Conservation (phyloP, 2,797 vertebrate species). For the Esox lucius region DNA sequence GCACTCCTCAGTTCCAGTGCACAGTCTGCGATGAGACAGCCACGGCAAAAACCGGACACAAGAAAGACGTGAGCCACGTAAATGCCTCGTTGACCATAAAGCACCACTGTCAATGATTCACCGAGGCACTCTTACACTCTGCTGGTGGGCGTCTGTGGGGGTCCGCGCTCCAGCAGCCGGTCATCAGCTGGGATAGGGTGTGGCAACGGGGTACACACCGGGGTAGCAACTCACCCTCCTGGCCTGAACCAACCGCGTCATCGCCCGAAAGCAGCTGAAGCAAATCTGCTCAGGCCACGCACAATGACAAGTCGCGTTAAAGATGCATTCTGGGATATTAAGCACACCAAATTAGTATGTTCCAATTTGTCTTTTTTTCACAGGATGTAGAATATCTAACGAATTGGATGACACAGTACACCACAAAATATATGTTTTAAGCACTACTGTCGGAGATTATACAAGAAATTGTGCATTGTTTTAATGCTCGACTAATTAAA, state of each 20-base stretch:
- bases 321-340: not conserved
- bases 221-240: not conserved
- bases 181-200: not conserved
- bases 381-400: too few species aligned
- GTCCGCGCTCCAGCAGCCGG: not conserved
- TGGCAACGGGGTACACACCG: not conserved
- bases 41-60: not conserved
- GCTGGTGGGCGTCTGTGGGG: not conserved
- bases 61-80: not conserved
- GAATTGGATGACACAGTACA: too few species aligned
- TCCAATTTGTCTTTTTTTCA: too few species aligned
- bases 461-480: too few species aligned
- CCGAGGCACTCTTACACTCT: not conserved
- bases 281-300: not conserved
- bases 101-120: not conserved
- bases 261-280: not conserved
- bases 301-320: not conserved
- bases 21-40: not conserved
- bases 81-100: not conserved
- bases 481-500: not conserved
- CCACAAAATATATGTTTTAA: too few species aligned
- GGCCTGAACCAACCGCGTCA: not conserved
- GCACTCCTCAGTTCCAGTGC: not conserved
- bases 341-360: too few species aligned
- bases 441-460: too few species aligned